phyloP scores from a whole-genome alignment of 2,888 invertebrate species.

The Linnaemya tessellans region DNA sequence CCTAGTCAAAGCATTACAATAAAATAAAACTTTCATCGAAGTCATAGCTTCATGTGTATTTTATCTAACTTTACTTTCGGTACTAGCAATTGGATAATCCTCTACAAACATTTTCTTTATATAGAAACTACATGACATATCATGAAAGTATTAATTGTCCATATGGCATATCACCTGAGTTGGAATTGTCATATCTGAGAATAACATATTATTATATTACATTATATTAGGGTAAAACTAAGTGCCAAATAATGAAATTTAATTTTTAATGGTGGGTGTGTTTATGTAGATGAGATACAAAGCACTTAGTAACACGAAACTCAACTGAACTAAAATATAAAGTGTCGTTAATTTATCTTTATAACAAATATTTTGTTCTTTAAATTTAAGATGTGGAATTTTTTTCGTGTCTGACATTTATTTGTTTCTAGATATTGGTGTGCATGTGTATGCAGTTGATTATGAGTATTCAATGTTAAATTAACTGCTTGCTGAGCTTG shows the following conservation, averaged over 20 bases:
- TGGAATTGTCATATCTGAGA: not conserved
- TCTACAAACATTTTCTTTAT: no score
- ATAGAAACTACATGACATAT: not conserved
- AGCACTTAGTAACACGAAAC: constrained; percentile 1
- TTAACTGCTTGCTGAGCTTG: constrained; percentile 20
- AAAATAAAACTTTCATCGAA: no score
- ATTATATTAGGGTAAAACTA: not conserved
- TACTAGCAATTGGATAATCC: no score
- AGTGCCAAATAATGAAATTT: not conserved
- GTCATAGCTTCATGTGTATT: no score
- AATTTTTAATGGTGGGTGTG: not conserved
- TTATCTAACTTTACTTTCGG: no score
- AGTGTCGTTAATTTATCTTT: constrained; percentile 9
- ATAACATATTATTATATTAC: not conserved
- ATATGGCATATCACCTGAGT: not conserved
- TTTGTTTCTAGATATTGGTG: not conserved
- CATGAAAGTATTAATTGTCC: not conserved
- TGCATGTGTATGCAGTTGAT: not conserved
- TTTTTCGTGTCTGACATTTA: constrained; percentile 29
- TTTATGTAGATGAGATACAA: not conserved
- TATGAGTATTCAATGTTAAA: constrained; percentile 14
- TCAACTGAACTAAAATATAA: not conserved
- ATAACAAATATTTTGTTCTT: not conserved
- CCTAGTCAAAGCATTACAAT: no score
- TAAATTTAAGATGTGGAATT: constrained; percentile 31